Evolutionary conservation across 92 coral and sea anemone species (phyloP).

Genomic region (Paragorgia papillata): DNA sequence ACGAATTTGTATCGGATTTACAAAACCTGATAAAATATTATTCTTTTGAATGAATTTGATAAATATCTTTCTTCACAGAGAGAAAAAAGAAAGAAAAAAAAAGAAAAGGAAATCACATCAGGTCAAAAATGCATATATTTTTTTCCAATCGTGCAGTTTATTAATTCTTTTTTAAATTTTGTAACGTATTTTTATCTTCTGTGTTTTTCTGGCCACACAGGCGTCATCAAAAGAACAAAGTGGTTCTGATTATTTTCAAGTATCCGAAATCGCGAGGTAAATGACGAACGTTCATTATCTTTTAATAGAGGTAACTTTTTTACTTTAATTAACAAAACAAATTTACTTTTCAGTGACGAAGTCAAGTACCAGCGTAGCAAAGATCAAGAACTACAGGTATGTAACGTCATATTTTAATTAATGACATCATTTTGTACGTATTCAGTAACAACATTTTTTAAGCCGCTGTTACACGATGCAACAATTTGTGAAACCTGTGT

Average conservation of each 20-base stretch:
- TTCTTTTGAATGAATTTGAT: too few relatives aligned
- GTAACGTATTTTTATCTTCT: background rate
- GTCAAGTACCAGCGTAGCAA: background rate
- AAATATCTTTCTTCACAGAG: background rate
- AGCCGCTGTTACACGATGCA: too few relatives aligned
- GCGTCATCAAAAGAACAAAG: conserved; percentile 1
- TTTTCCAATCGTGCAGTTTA: too few relatives aligned
- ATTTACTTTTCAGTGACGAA: conserved; percentile 17
- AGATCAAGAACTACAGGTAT: conserved; percentile 15
- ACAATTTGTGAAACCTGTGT: too few relatives aligned
- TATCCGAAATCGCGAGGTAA: conserved; percentile 8
- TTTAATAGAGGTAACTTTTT: too few relatives aligned
- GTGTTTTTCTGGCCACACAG: background rate
- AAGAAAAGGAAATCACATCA: conserved; percentile 23
- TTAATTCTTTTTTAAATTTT: background rate
- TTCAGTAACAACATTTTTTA: too few relatives aligned
- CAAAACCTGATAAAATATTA: too few relatives aligned
- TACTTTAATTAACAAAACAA: too few relatives aligned
- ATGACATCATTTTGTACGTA: too few relatives aligned
- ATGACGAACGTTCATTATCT: background rate
- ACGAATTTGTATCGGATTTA: too few relatives aligned
- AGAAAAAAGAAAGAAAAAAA: conserved; percentile 14
- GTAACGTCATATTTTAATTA: background rate
- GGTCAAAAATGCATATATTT: too few relatives aligned
- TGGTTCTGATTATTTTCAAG: conserved; percentile 6